phyloP scores from a whole-genome alignment of 2,797 vertebrate genomes.

The Mycteria americana region DNA sequence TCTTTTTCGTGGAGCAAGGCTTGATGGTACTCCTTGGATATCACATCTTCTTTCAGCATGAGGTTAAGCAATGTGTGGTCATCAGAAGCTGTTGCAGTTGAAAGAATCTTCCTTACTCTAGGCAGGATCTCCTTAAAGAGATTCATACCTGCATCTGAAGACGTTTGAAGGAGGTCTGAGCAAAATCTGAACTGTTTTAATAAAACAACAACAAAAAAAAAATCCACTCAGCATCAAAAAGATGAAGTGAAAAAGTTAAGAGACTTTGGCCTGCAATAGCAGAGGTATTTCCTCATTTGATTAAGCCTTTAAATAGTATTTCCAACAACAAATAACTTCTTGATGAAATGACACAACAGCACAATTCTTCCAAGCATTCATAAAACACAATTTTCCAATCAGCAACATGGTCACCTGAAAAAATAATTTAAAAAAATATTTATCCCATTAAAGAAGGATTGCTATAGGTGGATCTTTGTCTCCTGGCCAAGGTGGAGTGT shows the following conservation, averaged over 20 bases:
- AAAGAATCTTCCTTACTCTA: conserved; percentile 67
- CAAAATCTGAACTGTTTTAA: background rate
- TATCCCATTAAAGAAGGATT: background rate
- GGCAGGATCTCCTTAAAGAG: conserved; percentile 77
- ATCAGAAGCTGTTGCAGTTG: conserved; percentile 40
- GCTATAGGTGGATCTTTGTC: background rate
- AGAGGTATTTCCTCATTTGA: conserved; percentile 68
- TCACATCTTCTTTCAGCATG: conserved; percentile 71
- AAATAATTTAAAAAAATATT: background rate
- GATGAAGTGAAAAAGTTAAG: conserved; percentile 57
- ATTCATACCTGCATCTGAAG: conserved; percentile 59
- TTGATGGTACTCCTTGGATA: conserved; percentile 76
- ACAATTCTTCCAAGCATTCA: background rate
- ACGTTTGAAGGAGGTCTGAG: background rate
- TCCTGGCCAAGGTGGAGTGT: background rate
- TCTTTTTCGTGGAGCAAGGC: conserved; percentile 66
- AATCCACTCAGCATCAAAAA: conserved; percentile 38
- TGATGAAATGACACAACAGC: background rate
- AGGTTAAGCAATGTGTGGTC: conserved; percentile 64
- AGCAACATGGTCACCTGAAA: background rate
- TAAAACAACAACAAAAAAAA: background rate
- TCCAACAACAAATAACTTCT: background rate
- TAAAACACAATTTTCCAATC: background rate
- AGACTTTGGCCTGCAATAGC: background rate
- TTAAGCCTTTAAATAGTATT: background rate